phyloP scores from a whole-genome alignment of 2,888 invertebrate species.

The Apamea epomidion region DNA sequence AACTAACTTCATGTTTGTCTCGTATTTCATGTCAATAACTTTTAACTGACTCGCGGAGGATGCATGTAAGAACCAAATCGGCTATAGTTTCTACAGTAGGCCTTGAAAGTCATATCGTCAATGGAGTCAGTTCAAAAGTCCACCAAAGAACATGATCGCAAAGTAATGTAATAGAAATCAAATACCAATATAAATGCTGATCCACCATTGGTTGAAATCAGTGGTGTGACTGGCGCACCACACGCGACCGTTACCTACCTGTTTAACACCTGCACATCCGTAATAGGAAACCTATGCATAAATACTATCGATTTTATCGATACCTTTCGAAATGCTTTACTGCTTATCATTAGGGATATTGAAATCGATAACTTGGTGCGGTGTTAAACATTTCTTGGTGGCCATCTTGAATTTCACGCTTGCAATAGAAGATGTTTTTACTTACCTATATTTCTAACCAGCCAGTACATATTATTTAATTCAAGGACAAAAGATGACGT shows the following conservation, averaged over 20 bases:
- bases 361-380: slow-evolving; percentile 3
- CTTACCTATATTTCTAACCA: background rate
- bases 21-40: too few relatives aligned
- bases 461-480: slow-evolving; percentile 11
- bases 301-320: slow-evolving; percentile 17
- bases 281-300: slow-evolving; percentile 44
- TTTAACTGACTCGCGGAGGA: too few relatives aligned
- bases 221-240: slow-evolving; percentile 81
- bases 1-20: too few relatives aligned
- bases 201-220: slow-evolving; percentile 75
- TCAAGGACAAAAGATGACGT: slow-evolving; percentile 49
- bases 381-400: background rate
- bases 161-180: slow-evolving; percentile 45
- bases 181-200: slow-evolving; percentile 28
- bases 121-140: slow-evolving; percentile 1
- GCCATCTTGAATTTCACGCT: background rate
- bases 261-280: slow-evolving; percentile 39
- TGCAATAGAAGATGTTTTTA: background rate
- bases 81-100: background rate
- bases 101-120: background rate
- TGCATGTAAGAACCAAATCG: too few relatives aligned
- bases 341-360: slow-evolving; percentile 6
- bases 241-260: slow-evolving; percentile 32
- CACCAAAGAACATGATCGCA: background rate
- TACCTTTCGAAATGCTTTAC: slow-evolving; percentile 9